Evolutionary conservation across 2,888 invertebrate genomes (phyloP).

Genomic region (Orchesella flavescens): DNA sequence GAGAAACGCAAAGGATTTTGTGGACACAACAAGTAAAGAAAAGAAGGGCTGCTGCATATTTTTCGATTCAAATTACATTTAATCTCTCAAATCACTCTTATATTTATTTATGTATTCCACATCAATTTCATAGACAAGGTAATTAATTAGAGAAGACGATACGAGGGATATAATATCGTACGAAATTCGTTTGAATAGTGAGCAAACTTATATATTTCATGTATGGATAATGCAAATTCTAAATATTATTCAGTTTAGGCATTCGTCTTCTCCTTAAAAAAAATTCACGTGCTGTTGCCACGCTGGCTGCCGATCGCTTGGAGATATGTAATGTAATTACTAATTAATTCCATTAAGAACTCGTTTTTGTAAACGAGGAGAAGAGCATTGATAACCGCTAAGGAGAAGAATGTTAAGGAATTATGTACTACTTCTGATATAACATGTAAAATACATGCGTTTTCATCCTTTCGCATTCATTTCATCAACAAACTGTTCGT

Average conservation of each 20-base stretch:
- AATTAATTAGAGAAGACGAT: constrained; percentile 39
- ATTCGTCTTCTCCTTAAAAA: background rate
- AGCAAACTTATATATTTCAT: background rate
- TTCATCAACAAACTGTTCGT: no score
- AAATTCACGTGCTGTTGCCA: constrained; percentile 52
- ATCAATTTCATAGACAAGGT: constrained; percentile 39
- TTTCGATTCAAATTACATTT: background rate
- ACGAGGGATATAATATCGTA: no score
- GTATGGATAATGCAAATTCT: background rate
- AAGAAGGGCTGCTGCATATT: background rate
- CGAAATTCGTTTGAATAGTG: no score
- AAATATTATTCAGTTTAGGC: background rate
- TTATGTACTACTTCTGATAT: no score
- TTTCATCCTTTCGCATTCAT: no score
- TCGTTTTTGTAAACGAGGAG: constrained; percentile 1
- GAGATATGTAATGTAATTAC: constrained; percentile 25
- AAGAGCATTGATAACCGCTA: background rate
- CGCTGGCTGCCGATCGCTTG: constrained; percentile 47
- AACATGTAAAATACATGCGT: no score
- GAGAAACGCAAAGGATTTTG: no score
- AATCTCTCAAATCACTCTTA: background rate
- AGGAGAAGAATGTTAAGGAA: background rate
- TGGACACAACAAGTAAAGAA: no score
- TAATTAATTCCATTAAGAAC: constrained; percentile 43
- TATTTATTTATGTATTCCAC: background rate